A percentile compares a stretch with the other conserved stretches of the same genome.
Evolutionary conservation across 2,888 invertebrate genomes (phyloP).

Genomic region (Plutella xylostella): DNA sequence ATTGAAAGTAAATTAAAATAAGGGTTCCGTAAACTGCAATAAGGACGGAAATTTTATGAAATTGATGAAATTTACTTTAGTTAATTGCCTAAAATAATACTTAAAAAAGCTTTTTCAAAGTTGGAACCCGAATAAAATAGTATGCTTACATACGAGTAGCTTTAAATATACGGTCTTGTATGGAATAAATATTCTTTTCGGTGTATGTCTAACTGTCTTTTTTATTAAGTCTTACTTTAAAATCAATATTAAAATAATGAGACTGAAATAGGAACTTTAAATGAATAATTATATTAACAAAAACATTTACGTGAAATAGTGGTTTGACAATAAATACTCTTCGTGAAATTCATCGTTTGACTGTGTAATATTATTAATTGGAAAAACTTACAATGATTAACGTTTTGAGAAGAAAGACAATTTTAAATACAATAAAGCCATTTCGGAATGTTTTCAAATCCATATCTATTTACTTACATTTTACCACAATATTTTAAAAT

Average conservation of each 20-base stretch:
- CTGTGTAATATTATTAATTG: not conserved
- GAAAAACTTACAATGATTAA: not conserved
- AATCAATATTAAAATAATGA: too few relatives aligned
- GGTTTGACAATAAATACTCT: not conserved
- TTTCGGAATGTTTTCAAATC: not conserved
- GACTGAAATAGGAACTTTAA: slow-evolving; percentile 55
- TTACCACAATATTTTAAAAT: slow-evolving; percentile 30
- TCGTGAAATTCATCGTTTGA: not conserved
- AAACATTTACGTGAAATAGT: not conserved
- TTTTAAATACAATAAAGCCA: not conserved
- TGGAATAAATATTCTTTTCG: too few relatives aligned
- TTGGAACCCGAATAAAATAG: too few relatives aligned
- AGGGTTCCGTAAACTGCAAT: too few relatives aligned
- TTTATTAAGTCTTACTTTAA: too few relatives aligned
- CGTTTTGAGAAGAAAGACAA: not conserved
- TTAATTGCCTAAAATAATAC: too few relatives aligned
- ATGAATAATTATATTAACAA: slow-evolving; percentile 24
- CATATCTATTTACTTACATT: not conserved
- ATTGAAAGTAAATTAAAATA: not conserved
- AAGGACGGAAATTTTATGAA: slow-evolving; percentile 15
- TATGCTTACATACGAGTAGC: too few relatives aligned
- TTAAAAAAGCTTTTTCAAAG: too few relatives aligned
- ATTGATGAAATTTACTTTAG: too few relatives aligned
- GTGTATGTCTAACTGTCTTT: too few relatives aligned
- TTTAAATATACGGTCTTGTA: too few relatives aligned